Evolutionary conservation across 2,797 vertebrate genomes (phyloP).

Genomic region (Sebastes alutus): DNA sequence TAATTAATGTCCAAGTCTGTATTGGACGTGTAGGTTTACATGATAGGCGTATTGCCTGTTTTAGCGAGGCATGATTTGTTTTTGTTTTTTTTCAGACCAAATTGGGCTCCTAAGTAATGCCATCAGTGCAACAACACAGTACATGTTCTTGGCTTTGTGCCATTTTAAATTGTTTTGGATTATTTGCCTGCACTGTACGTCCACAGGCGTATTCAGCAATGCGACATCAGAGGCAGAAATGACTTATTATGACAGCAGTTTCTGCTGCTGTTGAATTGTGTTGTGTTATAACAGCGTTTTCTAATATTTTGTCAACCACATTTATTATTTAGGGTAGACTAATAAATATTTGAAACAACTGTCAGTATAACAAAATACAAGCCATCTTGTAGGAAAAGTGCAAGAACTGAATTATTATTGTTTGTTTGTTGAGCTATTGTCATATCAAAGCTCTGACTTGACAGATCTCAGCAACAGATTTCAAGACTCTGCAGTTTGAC

Average conservation of each 20-base stretch:
- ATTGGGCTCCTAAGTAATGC: too few relatives aligned
- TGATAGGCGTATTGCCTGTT: too few relatives aligned
- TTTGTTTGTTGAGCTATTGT: background rate
- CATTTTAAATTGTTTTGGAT: too few relatives aligned
- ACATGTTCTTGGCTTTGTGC: too few relatives aligned
- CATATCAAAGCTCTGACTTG: background rate
- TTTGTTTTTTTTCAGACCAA: too few relatives aligned
- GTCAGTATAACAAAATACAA: background rate
- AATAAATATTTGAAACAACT: background rate
- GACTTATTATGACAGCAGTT: background rate
- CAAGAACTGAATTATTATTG: background rate
- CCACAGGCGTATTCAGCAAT: too few relatives aligned
- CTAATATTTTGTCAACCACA: background rate
- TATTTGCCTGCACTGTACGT: too few relatives aligned
- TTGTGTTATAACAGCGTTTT: background rate
- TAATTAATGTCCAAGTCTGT: too few relatives aligned
- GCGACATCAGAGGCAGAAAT: rapidly evolving
- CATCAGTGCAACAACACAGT: too few relatives aligned
- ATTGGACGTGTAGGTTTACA: too few relatives aligned
- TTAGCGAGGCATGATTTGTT: too few relatives aligned
- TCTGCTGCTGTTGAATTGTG: background rate
- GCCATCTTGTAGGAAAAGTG: background rate
- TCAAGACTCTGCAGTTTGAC: background rate
- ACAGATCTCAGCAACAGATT: background rate
- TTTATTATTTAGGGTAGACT: too few relatives aligned